Conservation (phyloP, 2,797 vertebrate genomes). For the Takifugu rubripes region DNA sequence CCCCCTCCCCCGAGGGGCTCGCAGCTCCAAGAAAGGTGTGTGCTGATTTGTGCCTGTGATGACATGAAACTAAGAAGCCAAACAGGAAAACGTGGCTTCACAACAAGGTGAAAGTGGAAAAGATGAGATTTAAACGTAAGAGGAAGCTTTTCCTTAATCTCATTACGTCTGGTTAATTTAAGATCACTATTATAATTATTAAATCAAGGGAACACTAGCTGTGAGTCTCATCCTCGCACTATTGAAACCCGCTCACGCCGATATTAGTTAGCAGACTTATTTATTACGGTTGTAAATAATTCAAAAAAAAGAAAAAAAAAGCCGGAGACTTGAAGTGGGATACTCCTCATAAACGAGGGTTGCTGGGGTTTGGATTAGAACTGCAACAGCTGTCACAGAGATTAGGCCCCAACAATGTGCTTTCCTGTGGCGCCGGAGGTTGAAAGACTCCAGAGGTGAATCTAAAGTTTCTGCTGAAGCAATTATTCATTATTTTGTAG, state of each 20-base stretch:
- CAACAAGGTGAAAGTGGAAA: too few species aligned
- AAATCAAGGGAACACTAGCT: background rate
- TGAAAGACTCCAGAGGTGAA: slow-evolving; percentile 1
- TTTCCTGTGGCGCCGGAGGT: slow-evolving; percentile 2
- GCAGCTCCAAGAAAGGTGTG: slow-evolving; percentile 19
- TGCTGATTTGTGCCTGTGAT: slow-evolving; percentile 10
- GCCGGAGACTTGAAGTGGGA: background rate
- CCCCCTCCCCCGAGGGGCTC: slow-evolving; percentile 9
- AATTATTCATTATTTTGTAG: too few species aligned
- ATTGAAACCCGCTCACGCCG: background rate
- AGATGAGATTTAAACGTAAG: slow-evolving; percentile 3
- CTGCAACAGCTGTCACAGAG: slow-evolving; percentile 18
- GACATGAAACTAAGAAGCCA: slow-evolving; percentile 8
- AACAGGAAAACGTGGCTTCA: slow-evolving; percentile 9
- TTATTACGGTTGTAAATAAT: slow-evolving; percentile 3
- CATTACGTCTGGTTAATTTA: background rate
- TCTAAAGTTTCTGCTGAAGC: too few species aligned
- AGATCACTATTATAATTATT: too few species aligned
- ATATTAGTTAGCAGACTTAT: background rate
- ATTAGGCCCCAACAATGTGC: slow-evolving; percentile 8
- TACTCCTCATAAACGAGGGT: background rate
- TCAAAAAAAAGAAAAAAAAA: background rate
- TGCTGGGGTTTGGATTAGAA: background rate
- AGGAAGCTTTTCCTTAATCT: background rate
- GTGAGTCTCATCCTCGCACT: background rate